A percentile compares a stretch with the other conserved stretches of the same genome.
phyloP scores from a whole-genome alignment of 2,888 invertebrate species.

The Sphaerophoria taeniata region DNA sequence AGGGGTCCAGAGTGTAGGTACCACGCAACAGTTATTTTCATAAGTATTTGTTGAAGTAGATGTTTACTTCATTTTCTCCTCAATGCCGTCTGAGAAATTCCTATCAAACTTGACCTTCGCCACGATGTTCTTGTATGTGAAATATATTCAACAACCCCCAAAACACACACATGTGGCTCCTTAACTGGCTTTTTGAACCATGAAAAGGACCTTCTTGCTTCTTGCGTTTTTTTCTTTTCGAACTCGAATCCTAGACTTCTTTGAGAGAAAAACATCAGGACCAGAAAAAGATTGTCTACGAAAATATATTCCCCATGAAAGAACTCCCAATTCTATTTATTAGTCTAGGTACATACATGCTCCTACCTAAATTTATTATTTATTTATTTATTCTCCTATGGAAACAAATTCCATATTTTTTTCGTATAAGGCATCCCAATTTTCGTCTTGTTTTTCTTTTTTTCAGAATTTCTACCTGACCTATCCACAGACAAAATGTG shows the following conservation, averaged over 20 bases:
- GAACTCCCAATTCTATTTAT: background rate
- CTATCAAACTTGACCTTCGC: constrained; percentile 62
- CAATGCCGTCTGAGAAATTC: constrained; percentile 21
- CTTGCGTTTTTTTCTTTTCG: background rate
- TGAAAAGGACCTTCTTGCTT: constrained; percentile 24
- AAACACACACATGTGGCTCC: constrained; percentile 30
- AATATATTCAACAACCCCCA: background rate
- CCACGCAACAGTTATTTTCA: constrained; percentile 70
- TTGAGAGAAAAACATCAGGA: constrained; percentile 49
- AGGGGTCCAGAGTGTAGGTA: constrained; percentile 16
- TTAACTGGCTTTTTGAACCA: background rate
- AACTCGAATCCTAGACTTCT: constrained; percentile 5
- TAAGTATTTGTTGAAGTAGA: constrained; percentile 12
- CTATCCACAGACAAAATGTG: constrained; percentile 65
- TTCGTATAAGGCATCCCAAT: background rate
- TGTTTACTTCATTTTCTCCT: background rate
- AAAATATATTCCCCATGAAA: constrained; percentile 34
- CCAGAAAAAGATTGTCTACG: constrained; percentile 42
- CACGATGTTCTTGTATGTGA: constrained; percentile 20
- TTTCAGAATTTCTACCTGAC: constrained; percentile 58
- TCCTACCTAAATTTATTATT: too few relatives aligned
- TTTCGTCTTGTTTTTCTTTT: background rate
- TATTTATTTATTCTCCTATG: constrained; percentile 1
- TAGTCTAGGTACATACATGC: background rate
- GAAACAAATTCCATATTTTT: constrained; percentile 7